A percentile compares a stretch with the other conserved stretches of the same genome.
Conservation (phyloP, 2,113 vertebrate genomes). For the Nothobranchius kuhntae region DNA sequence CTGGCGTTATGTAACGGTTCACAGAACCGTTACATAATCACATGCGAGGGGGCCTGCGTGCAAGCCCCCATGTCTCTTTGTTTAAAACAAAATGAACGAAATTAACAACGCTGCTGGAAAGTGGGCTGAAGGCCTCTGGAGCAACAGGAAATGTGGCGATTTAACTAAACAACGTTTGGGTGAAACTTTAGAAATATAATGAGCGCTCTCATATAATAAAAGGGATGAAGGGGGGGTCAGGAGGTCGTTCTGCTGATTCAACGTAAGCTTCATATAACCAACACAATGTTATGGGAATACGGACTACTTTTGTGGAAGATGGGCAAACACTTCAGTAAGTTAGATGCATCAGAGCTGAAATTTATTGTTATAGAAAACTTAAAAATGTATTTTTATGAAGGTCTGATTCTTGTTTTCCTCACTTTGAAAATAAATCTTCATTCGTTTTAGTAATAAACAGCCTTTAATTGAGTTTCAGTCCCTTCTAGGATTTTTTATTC, state of each 20-base stretch:
- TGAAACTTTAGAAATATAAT: too few species aligned
- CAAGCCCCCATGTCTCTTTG: slow-evolving; percentile 19
- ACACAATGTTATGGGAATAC: too few species aligned
- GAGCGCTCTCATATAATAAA: too few species aligned
- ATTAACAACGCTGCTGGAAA: slow-evolving; percentile 10
- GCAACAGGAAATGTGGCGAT: not conserved
- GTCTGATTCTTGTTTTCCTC: not conserved
- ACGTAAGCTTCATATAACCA: too few species aligned
- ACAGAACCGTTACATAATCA: slow-evolving; percentile 67
- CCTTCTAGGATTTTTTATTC: slow-evolving; percentile 6
- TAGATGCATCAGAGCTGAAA: too few species aligned
- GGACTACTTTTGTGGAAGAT: too few species aligned
- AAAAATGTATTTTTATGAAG: too few species aligned
- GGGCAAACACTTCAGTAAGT: too few species aligned
- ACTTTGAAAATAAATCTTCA: not conserved
- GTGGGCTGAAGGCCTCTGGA: slow-evolving; percentile 6
- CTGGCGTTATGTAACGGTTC: slow-evolving; percentile 70
- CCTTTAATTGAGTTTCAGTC: not conserved
- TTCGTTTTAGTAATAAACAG: slow-evolving; percentile 3
- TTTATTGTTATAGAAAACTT: too few species aligned
- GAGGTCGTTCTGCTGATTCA: not conserved
- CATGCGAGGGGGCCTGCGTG: slow-evolving; percentile 23
- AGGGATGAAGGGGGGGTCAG: not conserved
- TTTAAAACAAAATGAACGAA: slow-evolving; percentile 1
- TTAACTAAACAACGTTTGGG: too few species aligned